Conservation (phyloP, 2,113 vertebrate species). For the Jaculus jaculus region DNA sequence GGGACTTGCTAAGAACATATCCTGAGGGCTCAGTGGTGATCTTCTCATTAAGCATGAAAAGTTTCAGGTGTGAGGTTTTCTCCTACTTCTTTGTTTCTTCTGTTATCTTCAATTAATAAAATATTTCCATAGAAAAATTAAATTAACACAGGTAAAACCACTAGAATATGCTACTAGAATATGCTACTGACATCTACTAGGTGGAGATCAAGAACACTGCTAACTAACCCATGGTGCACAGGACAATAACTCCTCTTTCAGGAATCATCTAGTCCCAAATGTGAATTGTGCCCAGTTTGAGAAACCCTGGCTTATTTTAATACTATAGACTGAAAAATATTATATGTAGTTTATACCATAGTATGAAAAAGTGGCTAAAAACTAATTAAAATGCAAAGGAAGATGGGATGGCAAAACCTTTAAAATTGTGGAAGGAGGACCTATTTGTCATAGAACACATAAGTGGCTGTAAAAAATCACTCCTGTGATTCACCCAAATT, state of each 20-base stretch:
- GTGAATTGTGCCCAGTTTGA: neutral
- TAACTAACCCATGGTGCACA: neutral
- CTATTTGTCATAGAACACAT: slow-evolving; percentile 5
- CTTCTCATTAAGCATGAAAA: slow-evolving; percentile 35
- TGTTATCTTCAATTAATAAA: slow-evolving; percentile 16
- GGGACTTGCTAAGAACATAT: neutral
- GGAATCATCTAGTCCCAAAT: neutral
- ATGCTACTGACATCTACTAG: neutral
- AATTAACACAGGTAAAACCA: neutral
- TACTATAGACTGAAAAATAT: slow-evolving; percentile 18
- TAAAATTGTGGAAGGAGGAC: slow-evolving; percentile 43
- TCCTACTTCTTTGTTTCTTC: slow-evolving; percentile 14
- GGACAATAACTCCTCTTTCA: neutral
- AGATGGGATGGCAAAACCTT: neutral
- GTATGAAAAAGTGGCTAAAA: slow-evolving; percentile 27
- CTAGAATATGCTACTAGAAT: neutral
- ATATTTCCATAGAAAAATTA: slow-evolving; percentile 36
- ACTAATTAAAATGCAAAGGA: slow-evolving; percentile 7
- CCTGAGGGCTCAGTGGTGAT: neutral
- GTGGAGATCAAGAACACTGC: neutral
- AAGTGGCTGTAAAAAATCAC: slow-evolving; percentile 27
- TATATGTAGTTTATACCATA: neutral
- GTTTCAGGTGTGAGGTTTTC: neutral
- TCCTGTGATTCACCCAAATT: slow-evolving; percentile 27
- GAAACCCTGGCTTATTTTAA: slow-evolving; percentile 50